These are phyloP conservation scores for Timandra comae DNA, from an alignment of 2,888 invertebrate genomes.

Conservation along the genomic window DNA sequence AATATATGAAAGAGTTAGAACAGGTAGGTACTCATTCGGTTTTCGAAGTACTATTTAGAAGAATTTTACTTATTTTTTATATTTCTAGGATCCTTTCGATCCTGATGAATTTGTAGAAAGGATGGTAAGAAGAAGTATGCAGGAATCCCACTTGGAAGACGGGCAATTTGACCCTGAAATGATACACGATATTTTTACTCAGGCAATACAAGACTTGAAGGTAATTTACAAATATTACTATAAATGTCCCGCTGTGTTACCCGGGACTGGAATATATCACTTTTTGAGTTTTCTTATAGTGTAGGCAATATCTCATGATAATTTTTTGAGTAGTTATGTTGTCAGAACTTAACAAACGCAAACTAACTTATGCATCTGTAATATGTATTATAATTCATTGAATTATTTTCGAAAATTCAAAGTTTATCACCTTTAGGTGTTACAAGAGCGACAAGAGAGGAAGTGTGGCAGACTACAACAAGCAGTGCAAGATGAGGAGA, in stretches of 20 bases:
- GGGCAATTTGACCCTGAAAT: constrained; percentile 88
- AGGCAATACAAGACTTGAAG: constrained; percentile 89
- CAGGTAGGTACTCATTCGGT: constrained; percentile 74
- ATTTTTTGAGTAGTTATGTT: too few species aligned
- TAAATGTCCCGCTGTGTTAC: too few species aligned
- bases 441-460: constrained; percentile 90
- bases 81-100: constrained; percentile 93
- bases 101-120: constrained; percentile 98
- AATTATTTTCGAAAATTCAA: too few species aligned
- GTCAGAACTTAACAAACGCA: too few species aligned
- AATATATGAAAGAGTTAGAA: constrained; percentile 91
- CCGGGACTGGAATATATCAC: too few species aligned
- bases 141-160: constrained; percentile 81
- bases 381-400: too few species aligned
- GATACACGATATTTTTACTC: constrained; percentile 93
- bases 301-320: too few species aligned
- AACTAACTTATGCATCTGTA: too few species aligned
- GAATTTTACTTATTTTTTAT: constrained; percentile 1
- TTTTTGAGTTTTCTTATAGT: too few species aligned
- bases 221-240: constrained; percentile 32
- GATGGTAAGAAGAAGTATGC: constrained; percentile 94
- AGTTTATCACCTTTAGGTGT: too few species aligned
- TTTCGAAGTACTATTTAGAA: neutral
- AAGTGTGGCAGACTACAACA: constrained; percentile 91
- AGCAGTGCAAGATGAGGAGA: constrained; percentile 90